Percentiles rank a stretch among this genome's conserved stretches.
Conservation (phyloP, 2,888 invertebrate genomes). For the Eledona agricola region DNA sequence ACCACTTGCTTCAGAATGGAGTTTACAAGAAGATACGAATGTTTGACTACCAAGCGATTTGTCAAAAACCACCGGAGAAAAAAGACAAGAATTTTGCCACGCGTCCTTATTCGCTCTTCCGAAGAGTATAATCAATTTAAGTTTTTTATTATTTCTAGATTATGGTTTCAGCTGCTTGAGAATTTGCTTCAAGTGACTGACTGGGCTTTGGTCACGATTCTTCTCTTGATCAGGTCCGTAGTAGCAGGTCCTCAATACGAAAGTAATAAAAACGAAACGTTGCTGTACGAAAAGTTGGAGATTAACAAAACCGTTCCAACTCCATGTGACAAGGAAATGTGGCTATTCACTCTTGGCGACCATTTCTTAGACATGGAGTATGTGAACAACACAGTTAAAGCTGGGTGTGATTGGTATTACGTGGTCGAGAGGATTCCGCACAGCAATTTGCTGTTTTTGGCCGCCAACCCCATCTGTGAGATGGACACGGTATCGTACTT, state of each 20-base stretch:
- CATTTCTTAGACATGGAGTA: conserved; percentile 42
- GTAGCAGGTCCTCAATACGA: conserved; percentile 48
- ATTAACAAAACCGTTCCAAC: conserved; percentile 83
- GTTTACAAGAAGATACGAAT: conserved; percentile 79
- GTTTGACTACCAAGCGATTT: conserved; percentile 90
- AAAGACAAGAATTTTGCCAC: conserved; percentile 26
- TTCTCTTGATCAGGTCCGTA: conserved; percentile 38
- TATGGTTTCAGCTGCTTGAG: conserved; percentile 53
- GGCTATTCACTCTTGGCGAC: conserved; percentile 55
- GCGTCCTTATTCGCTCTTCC: conserved; percentile 4
- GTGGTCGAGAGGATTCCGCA: conserved; percentile 77
- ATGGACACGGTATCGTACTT: conserved; percentile 42
- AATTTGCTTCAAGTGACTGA: conserved; percentile 56
- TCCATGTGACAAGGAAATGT: conserved; percentile 80
- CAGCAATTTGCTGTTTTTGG: conserved; percentile 81
- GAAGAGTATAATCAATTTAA: conserved; percentile 1
- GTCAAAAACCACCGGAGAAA: conserved; percentile 65
- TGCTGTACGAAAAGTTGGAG: conserved; percentile 71
- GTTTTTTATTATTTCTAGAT: neutral
- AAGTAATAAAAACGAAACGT: conserved; percentile 51
- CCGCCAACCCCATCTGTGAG: conserved; percentile 73
- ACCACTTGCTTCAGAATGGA: conserved; percentile 74
- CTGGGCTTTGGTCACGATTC: conserved; percentile 52
- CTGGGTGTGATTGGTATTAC: conserved; percentile 74
- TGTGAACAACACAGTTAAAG: conserved; percentile 46